phyloP scores from a whole-genome alignment of 1,140 invertebrate genomes.

The Bombus superbus region DNA sequence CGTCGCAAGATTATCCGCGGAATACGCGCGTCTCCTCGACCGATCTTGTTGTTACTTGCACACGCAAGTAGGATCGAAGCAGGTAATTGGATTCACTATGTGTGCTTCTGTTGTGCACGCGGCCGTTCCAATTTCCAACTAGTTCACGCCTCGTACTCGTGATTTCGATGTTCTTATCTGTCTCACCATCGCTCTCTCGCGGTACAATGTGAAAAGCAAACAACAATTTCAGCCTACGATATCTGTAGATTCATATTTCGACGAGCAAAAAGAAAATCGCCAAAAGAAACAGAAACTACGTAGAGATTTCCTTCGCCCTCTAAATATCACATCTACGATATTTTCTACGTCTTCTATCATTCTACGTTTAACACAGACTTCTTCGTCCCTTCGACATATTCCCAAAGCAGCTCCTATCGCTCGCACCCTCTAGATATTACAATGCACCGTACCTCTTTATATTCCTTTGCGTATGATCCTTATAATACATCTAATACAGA shows the following conservation, averaged over 20 bases:
- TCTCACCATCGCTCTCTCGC: no score
- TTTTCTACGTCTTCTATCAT: no score
- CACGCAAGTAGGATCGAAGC: conserved; percentile 1
- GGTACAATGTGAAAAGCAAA: not conserved
- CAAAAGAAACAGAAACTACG: no score
- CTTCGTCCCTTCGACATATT: no score
- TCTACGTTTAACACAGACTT: no score
- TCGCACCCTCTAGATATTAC: no score
- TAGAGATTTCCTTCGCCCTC: no score
- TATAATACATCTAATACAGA: no score
- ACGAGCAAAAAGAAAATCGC: no score
- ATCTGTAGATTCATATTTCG: not conserved
- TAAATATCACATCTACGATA: not conserved
- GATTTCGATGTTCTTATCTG: not conserved
- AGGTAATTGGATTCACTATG: conserved; percentile 40
- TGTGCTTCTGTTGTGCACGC: conserved; percentile 26
- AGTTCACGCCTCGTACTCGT: not conserved
- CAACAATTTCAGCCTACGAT: not conserved
- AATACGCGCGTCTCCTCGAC: not conserved
- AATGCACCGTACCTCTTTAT: no score
- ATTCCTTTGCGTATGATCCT: no score
- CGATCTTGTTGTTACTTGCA: not conserved
- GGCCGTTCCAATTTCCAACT: conserved; percentile 32
- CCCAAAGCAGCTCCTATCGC: no score
- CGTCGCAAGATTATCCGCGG: conserved; percentile 16